Conservation (phyloP, 2,113 vertebrate genomes). For the Megalops atlanticus region DNA sequence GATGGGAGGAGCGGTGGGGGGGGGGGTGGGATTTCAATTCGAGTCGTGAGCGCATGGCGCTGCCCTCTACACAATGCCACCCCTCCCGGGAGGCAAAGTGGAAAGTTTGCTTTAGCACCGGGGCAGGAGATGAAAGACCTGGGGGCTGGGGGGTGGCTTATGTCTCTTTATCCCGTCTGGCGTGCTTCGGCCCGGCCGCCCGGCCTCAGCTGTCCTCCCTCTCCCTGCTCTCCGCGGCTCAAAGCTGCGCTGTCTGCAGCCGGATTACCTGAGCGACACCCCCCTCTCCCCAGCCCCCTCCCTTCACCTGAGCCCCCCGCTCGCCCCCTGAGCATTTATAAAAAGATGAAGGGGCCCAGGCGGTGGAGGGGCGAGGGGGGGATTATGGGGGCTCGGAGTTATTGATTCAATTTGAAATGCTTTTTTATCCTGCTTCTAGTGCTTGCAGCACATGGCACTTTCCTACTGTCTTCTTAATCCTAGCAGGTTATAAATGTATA, state of each 20-base stretch:
- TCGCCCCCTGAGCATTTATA: conserved; percentile 28
- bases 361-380: conserved; percentile 12
- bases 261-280: conserved; percentile 38
- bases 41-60: conserved; percentile 21
- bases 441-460: neutral
- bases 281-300: neutral
- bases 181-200: neutral
- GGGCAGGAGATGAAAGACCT: conserved; percentile 34
- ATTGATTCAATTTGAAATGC: conserved; percentile 39
- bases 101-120: conserved; percentile 40
- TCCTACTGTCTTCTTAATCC: conserved; percentile 33
- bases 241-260: conserved; percentile 37
- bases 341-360: conserved; percentile 35
- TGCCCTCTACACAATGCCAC: conserved; percentile 26
- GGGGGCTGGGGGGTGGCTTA: conserved; percentile 29
- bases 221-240: neutral
- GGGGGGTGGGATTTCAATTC: conserved; percentile 7
- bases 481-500: conserved; percentile 28
- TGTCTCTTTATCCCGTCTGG: conserved; percentile 41
- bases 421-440: conserved; percentile 33
- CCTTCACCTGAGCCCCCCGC: conserved; percentile 25
- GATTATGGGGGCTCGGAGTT: conserved; percentile 39
- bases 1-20: neutral
- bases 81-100: conserved; percentile 39
- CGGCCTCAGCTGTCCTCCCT: conserved; percentile 32